phyloP scores from a whole-genome alignment of 1,140 invertebrate species.

The Ericerus pela region DNA sequence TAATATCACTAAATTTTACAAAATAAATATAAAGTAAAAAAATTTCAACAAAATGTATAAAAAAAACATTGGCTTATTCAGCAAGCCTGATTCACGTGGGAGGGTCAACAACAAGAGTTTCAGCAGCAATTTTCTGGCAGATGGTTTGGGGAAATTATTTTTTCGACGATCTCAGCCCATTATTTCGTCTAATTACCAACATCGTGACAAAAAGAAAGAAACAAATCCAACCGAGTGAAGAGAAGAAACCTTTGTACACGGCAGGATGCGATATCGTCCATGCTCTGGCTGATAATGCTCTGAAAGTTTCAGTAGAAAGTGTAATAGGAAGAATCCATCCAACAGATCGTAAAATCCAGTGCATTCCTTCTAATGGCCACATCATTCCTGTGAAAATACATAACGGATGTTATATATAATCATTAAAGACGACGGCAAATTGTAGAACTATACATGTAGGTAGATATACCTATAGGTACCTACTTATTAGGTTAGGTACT shows the following conservation, averaged over 20 bases:
- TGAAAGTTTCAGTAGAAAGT: constrained; percentile 40
- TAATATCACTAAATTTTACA: no score
- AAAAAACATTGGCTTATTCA: no score
- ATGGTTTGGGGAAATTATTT: constrained; percentile 18
- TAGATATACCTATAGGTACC: no score
- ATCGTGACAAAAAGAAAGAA: constrained; percentile 31
- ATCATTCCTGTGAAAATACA: constrained; percentile 24
- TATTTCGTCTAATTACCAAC: constrained; percentile 22
- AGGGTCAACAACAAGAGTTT: no score
- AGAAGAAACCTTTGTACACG: constrained; percentile 40
- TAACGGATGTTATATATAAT: constrained; percentile 3
- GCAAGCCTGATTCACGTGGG: no score
- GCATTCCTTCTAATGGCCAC: constrained; percentile 35
- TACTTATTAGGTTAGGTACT: no score
- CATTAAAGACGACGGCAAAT: no score
- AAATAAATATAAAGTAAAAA: no score
- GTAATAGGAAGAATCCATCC: constrained; percentile 42
- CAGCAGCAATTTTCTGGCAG: no score
- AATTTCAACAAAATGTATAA: no score
- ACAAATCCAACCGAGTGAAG: constrained; percentile 37
- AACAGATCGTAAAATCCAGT: constrained; percentile 36
- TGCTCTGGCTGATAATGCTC: constrained; percentile 40
- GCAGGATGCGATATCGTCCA: constrained; percentile 38
- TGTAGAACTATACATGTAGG: no score
- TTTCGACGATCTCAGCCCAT: constrained; percentile 17